Percentiles rank a stretch among this genome's conserved stretches.
phyloP scores from a whole-genome alignment of 2,888 invertebrate genomes.

The Cinara cedri region DNA sequence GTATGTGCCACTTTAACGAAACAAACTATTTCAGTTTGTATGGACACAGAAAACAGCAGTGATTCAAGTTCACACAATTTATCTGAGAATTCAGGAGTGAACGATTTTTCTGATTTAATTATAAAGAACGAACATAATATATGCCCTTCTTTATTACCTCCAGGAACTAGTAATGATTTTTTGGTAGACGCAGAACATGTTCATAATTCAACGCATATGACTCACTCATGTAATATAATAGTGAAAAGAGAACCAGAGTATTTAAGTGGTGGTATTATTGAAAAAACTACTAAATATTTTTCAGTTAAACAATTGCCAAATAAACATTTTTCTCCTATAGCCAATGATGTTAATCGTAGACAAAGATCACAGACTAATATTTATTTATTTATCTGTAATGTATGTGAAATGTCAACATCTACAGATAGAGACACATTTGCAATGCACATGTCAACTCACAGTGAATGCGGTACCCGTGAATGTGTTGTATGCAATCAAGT shows the following conservation, averaged over 20 bases:
- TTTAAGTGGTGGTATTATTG: not conserved
- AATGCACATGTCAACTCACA: conserved; percentile 23
- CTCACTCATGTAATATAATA: not conserved
- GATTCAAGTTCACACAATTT: no score
- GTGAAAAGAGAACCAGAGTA: not conserved
- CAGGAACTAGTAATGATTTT: not conserved
- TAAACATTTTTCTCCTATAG: not conserved
- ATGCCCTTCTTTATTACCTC: no score
- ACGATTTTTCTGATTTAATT: no score
- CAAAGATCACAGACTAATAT: not conserved
- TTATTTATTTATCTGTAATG: conserved; percentile 10
- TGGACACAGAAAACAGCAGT: no score
- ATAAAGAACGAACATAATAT: no score
- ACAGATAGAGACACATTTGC: conserved; percentile 25
- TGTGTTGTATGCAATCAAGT: conserved; percentile 29
- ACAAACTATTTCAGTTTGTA: no score
- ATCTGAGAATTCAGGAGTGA: no score
- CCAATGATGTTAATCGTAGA: not conserved
- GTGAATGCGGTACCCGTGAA: not conserved
- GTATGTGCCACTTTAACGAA: no score
- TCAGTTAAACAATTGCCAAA: not conserved
- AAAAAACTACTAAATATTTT: not conserved
- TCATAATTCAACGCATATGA: not conserved
- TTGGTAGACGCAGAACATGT: no score
- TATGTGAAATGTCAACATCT: conserved; percentile 24